A percentile compares a stretch with the other conserved stretches of the same genome.
These are phyloP conservation scores for Onychomys torridus DNA, from an alignment of 2,797 vertebrate species.

Conservation along the genomic window DNA sequence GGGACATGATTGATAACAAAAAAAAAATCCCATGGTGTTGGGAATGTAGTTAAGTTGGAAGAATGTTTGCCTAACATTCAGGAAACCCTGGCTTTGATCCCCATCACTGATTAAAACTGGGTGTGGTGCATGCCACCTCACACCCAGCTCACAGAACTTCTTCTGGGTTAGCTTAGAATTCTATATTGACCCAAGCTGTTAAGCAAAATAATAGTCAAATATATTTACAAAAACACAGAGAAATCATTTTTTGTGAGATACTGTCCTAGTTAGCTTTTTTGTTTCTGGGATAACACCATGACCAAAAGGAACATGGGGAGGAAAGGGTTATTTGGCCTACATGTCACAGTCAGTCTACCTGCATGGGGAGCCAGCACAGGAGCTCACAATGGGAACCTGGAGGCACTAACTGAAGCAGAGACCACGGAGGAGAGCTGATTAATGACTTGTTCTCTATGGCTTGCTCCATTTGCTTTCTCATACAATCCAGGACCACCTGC, in stretches of 20 bases:
- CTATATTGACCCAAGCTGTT: conserved; percentile 3
- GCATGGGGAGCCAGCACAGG: neutral
- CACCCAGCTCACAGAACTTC: neutral
- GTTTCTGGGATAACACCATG: neutral
- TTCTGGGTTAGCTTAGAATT: neutral
- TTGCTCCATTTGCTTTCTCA: neutral
- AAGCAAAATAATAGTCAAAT: neutral
- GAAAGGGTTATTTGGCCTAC: neutral
- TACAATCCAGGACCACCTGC: neutral
- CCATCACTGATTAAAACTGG: neutral
- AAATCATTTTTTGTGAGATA: conserved; percentile 25
- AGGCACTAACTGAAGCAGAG: neutral
- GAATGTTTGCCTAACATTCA: neutral
- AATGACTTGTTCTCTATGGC: neutral
- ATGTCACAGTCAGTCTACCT: neutral
- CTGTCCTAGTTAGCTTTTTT: neutral
- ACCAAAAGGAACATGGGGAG: neutral
- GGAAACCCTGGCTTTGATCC: neutral
- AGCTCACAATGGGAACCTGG: neutral
- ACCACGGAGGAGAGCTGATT: neutral
- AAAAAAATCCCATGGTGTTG: neutral
- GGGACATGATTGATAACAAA: neutral
- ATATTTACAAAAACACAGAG: neutral
- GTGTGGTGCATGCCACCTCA: neutral
- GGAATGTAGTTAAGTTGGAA: neutral